Evolutionary conservation across 1,140 invertebrate genomes (phyloP).

Genomic region (Teleogryllus occipitalis): DNA sequence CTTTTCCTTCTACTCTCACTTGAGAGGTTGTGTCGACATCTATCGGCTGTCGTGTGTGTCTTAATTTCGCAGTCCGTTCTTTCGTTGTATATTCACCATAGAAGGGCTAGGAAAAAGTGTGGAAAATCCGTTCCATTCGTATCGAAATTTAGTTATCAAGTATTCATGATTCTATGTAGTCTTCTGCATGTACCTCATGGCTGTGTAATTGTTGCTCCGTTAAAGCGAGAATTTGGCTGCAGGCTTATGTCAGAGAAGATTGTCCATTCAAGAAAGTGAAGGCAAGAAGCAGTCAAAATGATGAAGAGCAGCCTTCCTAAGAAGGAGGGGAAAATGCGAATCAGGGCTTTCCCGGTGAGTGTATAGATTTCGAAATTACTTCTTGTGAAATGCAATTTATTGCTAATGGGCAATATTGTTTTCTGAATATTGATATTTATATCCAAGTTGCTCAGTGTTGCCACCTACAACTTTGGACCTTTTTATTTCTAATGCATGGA

Average conservation of each 20-base stretch:
- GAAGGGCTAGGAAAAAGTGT: background rate
- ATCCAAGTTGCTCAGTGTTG: too few relatives aligned
- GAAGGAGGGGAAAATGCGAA: conserved; percentile 93
- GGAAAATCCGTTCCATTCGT: background rate
- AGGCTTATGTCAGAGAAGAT: conserved; percentile 14
- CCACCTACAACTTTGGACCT: too few relatives aligned
- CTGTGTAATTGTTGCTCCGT: conserved; percentile 3
- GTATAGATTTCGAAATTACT: conserved; percentile 22
- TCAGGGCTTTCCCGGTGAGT: conserved; percentile 93
- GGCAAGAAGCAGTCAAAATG: conserved; percentile 36
- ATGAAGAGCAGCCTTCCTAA: conserved; percentile 68
- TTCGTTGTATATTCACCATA: background rate
- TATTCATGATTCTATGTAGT: conserved; percentile 9
- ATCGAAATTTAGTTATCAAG: conserved; percentile 1
- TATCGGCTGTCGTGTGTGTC: conserved; percentile 18
- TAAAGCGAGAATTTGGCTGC: conserved; percentile 8
- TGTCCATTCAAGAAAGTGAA: conserved; percentile 3
- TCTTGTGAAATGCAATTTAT: background rate
- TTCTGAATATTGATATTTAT: too few relatives aligned
- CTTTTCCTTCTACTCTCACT: background rate
- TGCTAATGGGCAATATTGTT: too few relatives aligned
- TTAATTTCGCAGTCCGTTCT: conserved; percentile 12
- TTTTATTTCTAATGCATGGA: too few relatives aligned
- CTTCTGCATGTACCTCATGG: conserved; percentile 7
- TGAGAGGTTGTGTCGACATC: conserved; percentile 19